Evolutionary conservation across 2,888 invertebrate species (phyloP), one percentile per base, ranked within the genome.

Genomic region (Phania funesta): DNA sequence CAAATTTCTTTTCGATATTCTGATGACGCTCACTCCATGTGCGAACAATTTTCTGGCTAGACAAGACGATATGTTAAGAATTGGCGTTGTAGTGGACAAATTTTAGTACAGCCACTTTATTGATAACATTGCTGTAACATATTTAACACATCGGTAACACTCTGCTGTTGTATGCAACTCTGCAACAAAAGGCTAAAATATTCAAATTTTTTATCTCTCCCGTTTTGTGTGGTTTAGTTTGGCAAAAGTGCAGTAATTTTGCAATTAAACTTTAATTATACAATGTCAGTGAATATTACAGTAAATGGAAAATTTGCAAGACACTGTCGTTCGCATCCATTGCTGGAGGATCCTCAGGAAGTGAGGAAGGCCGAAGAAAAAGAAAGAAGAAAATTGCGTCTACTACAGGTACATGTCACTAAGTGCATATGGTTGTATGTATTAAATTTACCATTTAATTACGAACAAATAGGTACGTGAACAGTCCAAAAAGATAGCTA

Each of bases 261-360:
- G n/a, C n/a, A 9, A 35, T 9, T 9, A 22, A 65, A 20, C 29
- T 44, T 32, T 16, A 20, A 70, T 78, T 68, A 29, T 11, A 13
- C 11, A 2, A 93, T 94, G 94, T 93, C 94, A 58, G 92, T 94
- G 84, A 93, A 93, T 88, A 92, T 93, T 65, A 93, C 92, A 13
- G 92, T 93, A 7, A 92, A 90, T 86, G 93, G 93, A 26, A 93
- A 93, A 88, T 93, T 92, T 54, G 89, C 92, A 7, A 91, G 90
- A 84, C 91, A 92, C 78, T 90, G 89, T 60, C 88, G 90, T 29
- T 91, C 92, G 48, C 92, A 85, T 29, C 60, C 82, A 38, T 73
- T 86, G 29, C 77, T 88, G 0, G 81, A 81, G 20, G 93, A 93
- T 89, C 87, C 92, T 4, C 92, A 93, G 84, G 89, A 90, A 73